phyloP scores from a whole-genome alignment of 2,113 vertebrate species.

The Perognathus longimembris region DNA sequence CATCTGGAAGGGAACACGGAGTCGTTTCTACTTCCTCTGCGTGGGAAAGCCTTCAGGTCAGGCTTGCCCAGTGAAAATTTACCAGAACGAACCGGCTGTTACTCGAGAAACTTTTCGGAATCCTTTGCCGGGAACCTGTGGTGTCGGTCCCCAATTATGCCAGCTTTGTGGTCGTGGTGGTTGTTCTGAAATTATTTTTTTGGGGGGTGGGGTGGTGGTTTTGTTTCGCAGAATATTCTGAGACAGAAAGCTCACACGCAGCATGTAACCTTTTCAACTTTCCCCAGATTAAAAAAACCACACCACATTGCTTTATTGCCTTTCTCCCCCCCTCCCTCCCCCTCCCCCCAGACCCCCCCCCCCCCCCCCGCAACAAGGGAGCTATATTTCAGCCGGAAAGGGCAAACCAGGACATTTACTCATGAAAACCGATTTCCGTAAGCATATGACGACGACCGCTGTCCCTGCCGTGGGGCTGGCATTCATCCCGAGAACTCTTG shows the following conservation, averaged over 20 bases:
- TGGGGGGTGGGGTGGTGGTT: background rate
- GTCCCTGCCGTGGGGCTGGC: background rate
- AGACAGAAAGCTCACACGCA: constrained; percentile 69
- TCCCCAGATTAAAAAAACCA: constrained; percentile 71
- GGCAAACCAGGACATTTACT: constrained; percentile 77
- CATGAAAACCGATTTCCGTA: constrained; percentile 78
- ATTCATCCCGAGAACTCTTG: constrained; percentile 72
- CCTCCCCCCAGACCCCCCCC: background rate
- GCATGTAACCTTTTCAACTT: constrained; percentile 75
- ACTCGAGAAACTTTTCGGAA: constrained; percentile 52
- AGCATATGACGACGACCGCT: constrained; percentile 58
- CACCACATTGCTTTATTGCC: constrained; percentile 74
- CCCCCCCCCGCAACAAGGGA: constrained; percentile 27
- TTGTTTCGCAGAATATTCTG: constrained; percentile 57
- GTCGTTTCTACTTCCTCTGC: constrained; percentile 45
- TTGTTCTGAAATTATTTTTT: background rate
- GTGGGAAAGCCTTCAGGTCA: background rate
- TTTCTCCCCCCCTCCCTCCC: background rate
- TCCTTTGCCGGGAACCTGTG: constrained; percentile 52
- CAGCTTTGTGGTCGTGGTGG: too few relatives aligned
- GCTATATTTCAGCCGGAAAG: constrained; percentile 72
- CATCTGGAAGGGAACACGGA: background rate
- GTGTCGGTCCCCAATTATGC: too few relatives aligned
- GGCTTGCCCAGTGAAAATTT: constrained; percentile 56
- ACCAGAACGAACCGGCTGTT: background rate